Conservation (phyloP, 2,888 invertebrate genomes). For the Eupithecia abbreviata region DNA sequence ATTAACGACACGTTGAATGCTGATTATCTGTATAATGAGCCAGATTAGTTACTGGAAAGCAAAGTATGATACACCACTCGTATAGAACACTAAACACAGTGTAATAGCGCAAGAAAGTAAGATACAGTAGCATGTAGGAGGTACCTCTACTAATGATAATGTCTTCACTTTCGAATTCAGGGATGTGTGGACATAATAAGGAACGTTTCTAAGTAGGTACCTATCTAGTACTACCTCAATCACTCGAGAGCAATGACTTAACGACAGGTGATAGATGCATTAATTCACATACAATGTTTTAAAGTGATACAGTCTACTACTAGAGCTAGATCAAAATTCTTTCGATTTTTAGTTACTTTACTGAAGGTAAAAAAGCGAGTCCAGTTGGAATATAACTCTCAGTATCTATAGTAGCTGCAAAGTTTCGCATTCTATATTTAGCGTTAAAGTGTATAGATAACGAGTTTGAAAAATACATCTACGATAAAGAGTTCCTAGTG, state of each 20-base stretch:
- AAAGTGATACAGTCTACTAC: not conserved
- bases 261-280: constrained; percentile 3
- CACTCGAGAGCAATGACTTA: constrained; percentile 32
- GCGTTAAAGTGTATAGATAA: not conserved
- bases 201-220: constrained; percentile 34
- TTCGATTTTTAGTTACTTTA: not conserved
- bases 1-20: constrained; percentile 32
- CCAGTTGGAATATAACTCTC: not conserved
- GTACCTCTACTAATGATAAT: constrained; percentile 42
- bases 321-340: not conserved
- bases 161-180: constrained; percentile 44
- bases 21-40: constrained; percentile 36
- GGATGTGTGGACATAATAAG: constrained; percentile 37
- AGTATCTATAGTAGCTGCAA: not conserved
- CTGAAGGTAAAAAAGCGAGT: not conserved
- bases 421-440: constrained; percentile 4
- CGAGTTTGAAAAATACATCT: not conserved
- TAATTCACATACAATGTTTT: no score
- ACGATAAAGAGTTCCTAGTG: not conserved
- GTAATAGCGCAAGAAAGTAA: constrained; percentile 52
- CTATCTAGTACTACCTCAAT: constrained; percentile 21
- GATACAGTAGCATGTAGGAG: constrained; percentile 35
- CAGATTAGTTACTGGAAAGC: constrained; percentile 37
- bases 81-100: constrained; percentile 34
- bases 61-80: constrained; percentile 24